These are phyloP conservation scores for Patella pellucida DNA, from an alignment of 2,888 invertebrate genomes.

Conservation along the genomic window DNA sequence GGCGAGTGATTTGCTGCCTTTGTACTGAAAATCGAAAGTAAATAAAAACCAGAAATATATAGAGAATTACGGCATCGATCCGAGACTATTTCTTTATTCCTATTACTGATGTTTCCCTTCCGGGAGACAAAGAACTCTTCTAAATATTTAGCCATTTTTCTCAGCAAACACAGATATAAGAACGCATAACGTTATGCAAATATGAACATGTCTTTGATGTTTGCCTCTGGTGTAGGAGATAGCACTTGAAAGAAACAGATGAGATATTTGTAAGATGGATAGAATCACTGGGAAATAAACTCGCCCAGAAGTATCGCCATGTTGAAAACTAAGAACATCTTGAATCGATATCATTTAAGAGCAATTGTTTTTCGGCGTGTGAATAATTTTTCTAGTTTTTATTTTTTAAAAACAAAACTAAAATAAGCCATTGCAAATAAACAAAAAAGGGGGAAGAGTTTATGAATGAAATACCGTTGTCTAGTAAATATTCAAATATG, in stretches of 20 bases:
- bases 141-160: slow-evolving; percentile 11
- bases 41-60: slow-evolving; percentile 1
- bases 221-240: not conserved
- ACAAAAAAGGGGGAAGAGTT: no score
- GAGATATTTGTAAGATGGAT: no score
- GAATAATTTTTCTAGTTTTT: no score
- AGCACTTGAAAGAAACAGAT: not conserved
- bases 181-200: not conserved
- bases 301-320: no score
- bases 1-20: not conserved
- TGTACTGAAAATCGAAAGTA: slow-evolving; percentile 4
- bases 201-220: slow-evolving; percentile 1
- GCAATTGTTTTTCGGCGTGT: no score
- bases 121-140: slow-evolving; percentile 6
- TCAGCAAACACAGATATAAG: slow-evolving; percentile 8
- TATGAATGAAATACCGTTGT: no score
- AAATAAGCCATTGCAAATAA: no score
- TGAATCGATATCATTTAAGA: no score
- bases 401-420: no score
- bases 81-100: not conserved
- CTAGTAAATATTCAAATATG: no score
- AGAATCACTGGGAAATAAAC: no score
- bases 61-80: slow-evolving; percentile 1
- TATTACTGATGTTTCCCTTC: not conserved
- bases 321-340: no score